These are phyloP conservation scores for Lepeophtheirus salmonis DNA, from an alignment of 1,140 invertebrate genomes.

Conservation along the genomic window DNA sequence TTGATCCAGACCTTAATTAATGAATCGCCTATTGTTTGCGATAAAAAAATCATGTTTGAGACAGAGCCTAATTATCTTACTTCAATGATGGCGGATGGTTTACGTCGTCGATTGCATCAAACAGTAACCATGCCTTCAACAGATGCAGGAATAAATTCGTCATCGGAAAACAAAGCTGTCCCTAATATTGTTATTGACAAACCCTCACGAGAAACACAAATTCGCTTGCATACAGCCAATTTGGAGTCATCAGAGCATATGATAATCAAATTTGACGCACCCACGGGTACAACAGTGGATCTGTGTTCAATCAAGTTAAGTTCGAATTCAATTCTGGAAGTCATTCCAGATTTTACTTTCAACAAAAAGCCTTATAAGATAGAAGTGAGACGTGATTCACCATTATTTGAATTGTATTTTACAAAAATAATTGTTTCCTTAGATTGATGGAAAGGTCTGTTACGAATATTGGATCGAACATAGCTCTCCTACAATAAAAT, in stretches of 20 bases:
- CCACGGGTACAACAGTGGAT: background rate
- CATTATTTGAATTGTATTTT: background rate
- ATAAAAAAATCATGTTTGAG: background rate
- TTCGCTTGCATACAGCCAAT: background rate
- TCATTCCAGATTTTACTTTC: conserved; percentile 6
- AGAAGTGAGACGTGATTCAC: background rate
- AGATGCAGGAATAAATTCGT: background rate
- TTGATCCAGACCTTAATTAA: background rate
- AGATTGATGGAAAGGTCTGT: background rate
- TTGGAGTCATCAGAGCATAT: background rate
- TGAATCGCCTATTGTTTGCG: background rate
- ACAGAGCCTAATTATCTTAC: background rate
- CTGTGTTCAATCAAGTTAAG: background rate
- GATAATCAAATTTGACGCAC: background rate
- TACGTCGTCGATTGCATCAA: conserved; percentile 1
- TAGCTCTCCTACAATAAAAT: background rate
- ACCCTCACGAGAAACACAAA: background rate
- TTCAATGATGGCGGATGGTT: background rate
- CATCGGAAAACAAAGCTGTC: background rate
- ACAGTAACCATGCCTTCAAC: background rate
- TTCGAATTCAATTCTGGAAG: conserved; percentile 6
- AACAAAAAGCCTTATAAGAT: conserved; percentile 7
- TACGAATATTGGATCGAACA: conserved; percentile 13
- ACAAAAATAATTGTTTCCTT: background rate
- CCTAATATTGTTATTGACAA: background rate